Percentiles rank a stretch among this genome's conserved stretches.
phyloP scores from a whole-genome alignment of 1,140 invertebrate species.

The Drosophila arizonae region DNA sequence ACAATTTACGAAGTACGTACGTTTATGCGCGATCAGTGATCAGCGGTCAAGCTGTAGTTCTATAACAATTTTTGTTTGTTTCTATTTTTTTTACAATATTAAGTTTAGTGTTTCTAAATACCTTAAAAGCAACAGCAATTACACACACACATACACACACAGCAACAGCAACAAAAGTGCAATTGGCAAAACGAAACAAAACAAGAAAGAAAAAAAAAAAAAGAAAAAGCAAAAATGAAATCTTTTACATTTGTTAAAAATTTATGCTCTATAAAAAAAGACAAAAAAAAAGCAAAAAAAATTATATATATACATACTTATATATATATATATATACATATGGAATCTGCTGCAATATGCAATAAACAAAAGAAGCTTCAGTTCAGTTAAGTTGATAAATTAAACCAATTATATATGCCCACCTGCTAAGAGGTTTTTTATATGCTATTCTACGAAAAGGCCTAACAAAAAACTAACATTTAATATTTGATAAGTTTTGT shows the following conservation, averaged over 20 bases:
- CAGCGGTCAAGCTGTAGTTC: constrained; percentile 35
- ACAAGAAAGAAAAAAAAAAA: constrained; percentile 26
- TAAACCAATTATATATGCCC: constrained; percentile 19
- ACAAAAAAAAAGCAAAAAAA: constrained; percentile 19
- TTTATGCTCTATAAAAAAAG: constrained; percentile 48
- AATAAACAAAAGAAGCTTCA: constrained; percentile 56
- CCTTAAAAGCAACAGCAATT: constrained; percentile 45
- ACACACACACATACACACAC: constrained; percentile 28
- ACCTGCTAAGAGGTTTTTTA: constrained; percentile 48
- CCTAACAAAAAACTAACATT: neutral
- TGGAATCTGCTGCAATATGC: constrained; percentile 64
- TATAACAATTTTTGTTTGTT: constrained; percentile 18
- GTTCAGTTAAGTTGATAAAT: constrained; percentile 50
- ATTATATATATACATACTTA: constrained; percentile 2
- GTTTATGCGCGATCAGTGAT: constrained; percentile 68
- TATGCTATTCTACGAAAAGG: constrained; percentile 52
- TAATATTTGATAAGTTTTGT: constrained; percentile 34
- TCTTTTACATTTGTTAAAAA: constrained; percentile 70
- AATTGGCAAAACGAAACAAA: constrained; percentile 55
- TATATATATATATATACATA: constrained; percentile 2
- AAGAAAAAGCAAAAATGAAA: constrained; percentile 43
- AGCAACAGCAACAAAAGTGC: constrained; percentile 60
- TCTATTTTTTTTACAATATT: constrained; percentile 15
- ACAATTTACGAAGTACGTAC: constrained; percentile 45
- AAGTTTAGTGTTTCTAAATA: constrained; percentile 34